These are phyloP conservation scores for Azemiops feae DNA, from an alignment of 2,113 vertebrate genomes.

Conservation along the genomic window DNA sequence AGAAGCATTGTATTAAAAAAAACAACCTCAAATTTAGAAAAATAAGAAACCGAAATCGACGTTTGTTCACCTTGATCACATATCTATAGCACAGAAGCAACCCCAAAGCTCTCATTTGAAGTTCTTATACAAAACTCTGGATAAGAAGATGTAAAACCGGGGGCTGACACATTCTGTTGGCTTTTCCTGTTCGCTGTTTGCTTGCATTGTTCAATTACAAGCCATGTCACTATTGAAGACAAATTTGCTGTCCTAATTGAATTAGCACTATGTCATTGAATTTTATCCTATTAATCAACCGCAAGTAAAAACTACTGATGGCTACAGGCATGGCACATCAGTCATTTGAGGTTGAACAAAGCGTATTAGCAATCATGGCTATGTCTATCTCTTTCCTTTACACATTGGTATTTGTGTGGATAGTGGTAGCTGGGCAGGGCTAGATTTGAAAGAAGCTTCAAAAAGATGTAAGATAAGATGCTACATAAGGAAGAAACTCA, in stretches of 20 bases:
- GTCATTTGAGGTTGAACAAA: background rate
- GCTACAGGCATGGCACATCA: background rate
- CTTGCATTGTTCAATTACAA: constrained; percentile 55
- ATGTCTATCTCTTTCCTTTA: background rate
- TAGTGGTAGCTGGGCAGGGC: background rate
- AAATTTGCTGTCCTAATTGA: constrained; percentile 52
- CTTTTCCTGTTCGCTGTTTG: constrained; percentile 42
- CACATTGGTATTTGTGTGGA: background rate
- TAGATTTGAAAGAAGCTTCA: background rate
- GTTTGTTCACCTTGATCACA: background rate
- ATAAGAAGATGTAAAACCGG: background rate
- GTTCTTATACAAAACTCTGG: background rate
- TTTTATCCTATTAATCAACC: constrained; percentile 41
- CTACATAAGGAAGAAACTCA: background rate
- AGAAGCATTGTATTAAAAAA: background rate
- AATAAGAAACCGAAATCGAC: background rate
- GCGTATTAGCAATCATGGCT: background rate
- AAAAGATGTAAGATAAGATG: background rate
- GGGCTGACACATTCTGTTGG: constrained; percentile 32
- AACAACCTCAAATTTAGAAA: background rate
- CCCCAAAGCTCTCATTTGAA: background rate
- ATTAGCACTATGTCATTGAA: constrained; percentile 28
- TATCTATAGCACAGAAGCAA: background rate
- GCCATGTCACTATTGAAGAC: constrained; percentile 24
- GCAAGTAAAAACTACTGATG: constrained; percentile 25